Percentiles rank a stretch among this genome's conserved stretches.
Conservation (phyloP, 30 jellyfish, hydroid and myxozoan genomes). For the Haliclystus octoradiatus region DNA sequence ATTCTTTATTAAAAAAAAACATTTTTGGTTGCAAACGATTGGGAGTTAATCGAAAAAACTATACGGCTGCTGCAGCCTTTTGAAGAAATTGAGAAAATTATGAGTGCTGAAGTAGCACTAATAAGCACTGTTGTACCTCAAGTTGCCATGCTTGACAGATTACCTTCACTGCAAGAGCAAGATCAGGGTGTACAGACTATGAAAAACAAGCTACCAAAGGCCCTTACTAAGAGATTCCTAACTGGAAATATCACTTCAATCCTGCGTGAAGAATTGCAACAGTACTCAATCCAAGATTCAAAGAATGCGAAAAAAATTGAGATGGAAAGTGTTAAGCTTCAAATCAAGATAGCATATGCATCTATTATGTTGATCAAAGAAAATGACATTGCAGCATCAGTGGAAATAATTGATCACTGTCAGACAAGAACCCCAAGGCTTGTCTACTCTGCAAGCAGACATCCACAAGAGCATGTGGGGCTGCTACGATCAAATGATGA, state of each 20-base stretch:
- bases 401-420: no score
- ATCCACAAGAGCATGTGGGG: no score
- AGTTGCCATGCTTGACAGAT: not conserved
- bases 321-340: no score
- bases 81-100: not conserved
- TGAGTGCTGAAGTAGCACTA: not conserved
- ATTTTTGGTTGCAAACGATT: not conserved
- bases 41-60: not conserved
- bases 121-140: not conserved
- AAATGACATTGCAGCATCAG: no score
- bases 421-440: no score
- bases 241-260: no score
- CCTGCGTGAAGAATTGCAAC: not conserved
- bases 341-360: no score
- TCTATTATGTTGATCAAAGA: no score
- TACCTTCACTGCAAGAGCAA: no score
- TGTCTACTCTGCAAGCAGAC: no score
- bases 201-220: not conserved
- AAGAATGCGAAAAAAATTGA: not conserved
- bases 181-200: not conserved
- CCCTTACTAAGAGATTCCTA: not conserved
- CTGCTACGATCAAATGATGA: no score
- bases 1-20: not conserved
- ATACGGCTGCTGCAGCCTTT: not conserved
- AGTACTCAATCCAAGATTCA: not conserved